Conservation (phyloP, 2,113 vertebrate genomes). For the Centrocercus urophasianus region DNA sequence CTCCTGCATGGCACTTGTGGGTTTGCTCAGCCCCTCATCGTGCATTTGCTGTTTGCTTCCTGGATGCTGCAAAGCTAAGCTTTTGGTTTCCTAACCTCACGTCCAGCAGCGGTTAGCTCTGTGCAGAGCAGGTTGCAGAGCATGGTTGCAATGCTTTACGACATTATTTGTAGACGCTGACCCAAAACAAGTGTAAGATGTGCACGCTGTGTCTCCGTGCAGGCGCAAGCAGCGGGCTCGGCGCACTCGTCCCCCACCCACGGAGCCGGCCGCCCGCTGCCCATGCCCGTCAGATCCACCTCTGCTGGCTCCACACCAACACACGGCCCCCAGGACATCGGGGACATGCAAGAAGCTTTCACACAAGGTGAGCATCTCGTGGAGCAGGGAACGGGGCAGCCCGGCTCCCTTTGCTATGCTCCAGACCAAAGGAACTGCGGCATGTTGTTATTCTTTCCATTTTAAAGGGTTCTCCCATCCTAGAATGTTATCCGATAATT, state of each 20-base stretch:
- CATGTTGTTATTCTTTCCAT: neutral
- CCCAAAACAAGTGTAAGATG: neutral
- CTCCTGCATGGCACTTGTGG: neutral
- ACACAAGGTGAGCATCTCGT: slow-evolving; percentile 82
- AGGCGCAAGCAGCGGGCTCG: slow-evolving; percentile 89
- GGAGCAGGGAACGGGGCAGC: too few relatives aligned
- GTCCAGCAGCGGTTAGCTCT: neutral
- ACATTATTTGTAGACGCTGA: neutral
- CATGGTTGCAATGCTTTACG: neutral
- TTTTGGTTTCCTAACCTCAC: neutral
- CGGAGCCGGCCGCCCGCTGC: slow-evolving; percentile 85
- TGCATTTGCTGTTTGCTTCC: neutral
- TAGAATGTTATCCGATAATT: neutral
- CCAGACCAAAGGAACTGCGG: fast-evolving
- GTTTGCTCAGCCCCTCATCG: neutral
- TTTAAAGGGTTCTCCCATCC: neutral
- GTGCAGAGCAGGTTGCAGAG: neutral
- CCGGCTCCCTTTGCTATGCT: neutral
- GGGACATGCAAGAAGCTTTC: slow-evolving; percentile 90
- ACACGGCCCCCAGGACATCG: slow-evolving; percentile 88
- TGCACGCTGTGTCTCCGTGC: neutral
- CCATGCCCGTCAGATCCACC: slow-evolving; percentile 89
- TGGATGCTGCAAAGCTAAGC: neutral
- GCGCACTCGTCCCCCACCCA: slow-evolving; percentile 92
- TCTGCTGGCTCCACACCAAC: slow-evolving; percentile 92